Evolutionary conservation across 2,888 invertebrate genomes (phyloP).

Genomic region (Drosophila peninsularis): DNA sequence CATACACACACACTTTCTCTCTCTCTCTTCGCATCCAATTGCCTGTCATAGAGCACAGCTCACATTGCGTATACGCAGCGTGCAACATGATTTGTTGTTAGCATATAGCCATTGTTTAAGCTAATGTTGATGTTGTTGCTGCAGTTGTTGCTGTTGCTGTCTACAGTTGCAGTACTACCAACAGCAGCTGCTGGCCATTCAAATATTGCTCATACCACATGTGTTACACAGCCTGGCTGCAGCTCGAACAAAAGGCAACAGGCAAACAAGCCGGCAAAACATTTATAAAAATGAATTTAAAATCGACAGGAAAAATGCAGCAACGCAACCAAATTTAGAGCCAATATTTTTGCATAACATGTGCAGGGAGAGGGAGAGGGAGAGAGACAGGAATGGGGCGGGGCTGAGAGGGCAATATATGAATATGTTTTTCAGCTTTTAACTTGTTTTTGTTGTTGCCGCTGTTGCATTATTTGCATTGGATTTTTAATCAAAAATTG

Average conservation of each 20-base stretch:
- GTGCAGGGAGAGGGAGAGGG: neutral
- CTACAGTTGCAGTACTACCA: slow-evolving; percentile 61
- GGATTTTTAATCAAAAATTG: slow-evolving; percentile 73
- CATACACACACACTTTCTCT: neutral
- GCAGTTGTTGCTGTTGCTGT: slow-evolving; percentile 16
- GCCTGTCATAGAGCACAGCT: slow-evolving; percentile 6
- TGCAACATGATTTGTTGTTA: slow-evolving; percentile 33
- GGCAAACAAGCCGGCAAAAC: slow-evolving; percentile 61
- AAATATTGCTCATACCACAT: slow-evolving; percentile 63
- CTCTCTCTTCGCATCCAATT: neutral
- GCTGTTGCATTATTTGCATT: slow-evolving; percentile 67
- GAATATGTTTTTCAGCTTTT: slow-evolving; percentile 43
- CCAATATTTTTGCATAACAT: neutral
- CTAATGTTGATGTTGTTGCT: slow-evolving; percentile 11
- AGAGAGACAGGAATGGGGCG: no score
- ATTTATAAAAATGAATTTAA: slow-evolving; percentile 75
- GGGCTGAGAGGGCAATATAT: neutral
- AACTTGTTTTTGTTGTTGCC: slow-evolving; percentile 11
- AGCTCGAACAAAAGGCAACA: slow-evolving; percentile 11
- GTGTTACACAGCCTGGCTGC: slow-evolving; percentile 19
- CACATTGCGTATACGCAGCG: slow-evolving; percentile 61
- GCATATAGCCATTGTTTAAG: slow-evolving; percentile 4
- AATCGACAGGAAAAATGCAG: slow-evolving; percentile 71
- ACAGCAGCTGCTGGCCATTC: slow-evolving; percentile 24
- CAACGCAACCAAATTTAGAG: slow-evolving; percentile 20